Percentiles rank a stretch among this genome's conserved stretches.
These are phyloP conservation scores for Eulithis prunata DNA, from an alignment of 2,888 invertebrate genomes.

Conservation along the genomic window DNA sequence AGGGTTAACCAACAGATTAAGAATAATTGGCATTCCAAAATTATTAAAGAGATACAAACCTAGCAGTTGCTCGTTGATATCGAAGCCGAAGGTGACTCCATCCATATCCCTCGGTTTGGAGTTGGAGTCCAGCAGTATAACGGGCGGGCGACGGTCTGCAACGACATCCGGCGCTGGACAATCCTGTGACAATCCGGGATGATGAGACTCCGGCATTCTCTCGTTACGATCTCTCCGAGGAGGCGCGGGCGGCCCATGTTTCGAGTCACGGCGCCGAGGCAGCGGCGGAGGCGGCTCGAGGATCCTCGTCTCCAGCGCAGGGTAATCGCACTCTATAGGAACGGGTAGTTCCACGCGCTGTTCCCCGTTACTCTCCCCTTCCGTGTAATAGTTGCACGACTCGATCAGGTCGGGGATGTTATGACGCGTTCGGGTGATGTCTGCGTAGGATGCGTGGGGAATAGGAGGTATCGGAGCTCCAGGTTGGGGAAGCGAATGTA, in stretches of 20 bases:
- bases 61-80: conserved; percentile 89
- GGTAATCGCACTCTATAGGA: conserved; percentile 46
- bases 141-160: conserved; percentile 86
- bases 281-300: conserved; percentile 38
- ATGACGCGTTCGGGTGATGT: conserved; percentile 87
- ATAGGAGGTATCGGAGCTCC: conserved; percentile 82
- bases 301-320: conserved; percentile 41
- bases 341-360: conserved; percentile 35
- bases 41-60: conserved; percentile 44
- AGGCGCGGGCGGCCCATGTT: conserved; percentile 35
- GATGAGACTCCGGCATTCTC: conserved; percentile 34
- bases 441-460: conserved; percentile 90
- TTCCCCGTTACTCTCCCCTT: conserved; percentile 51
- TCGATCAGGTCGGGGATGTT: conserved; percentile 82
- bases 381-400: conserved; percentile 79
- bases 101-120: conserved; percentile 80
- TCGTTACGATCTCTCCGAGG: conserved; percentile 40
- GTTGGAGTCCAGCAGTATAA: conserved; percentile 88
- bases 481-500: conserved; percentile 89
- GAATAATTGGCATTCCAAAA: too few relatives aligned
- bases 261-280: conserved; percentile 36
- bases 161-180: conserved; percentile 74
- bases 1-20: too few relatives aligned
- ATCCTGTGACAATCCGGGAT: conserved; percentile 56
- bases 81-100: conserved; percentile 92